Evolutionary conservation across 2,797 vertebrate species (phyloP), one percentile per base, ranked within the genome.

Genomic region (Acrossocheilus wenchowensis): DNA sequence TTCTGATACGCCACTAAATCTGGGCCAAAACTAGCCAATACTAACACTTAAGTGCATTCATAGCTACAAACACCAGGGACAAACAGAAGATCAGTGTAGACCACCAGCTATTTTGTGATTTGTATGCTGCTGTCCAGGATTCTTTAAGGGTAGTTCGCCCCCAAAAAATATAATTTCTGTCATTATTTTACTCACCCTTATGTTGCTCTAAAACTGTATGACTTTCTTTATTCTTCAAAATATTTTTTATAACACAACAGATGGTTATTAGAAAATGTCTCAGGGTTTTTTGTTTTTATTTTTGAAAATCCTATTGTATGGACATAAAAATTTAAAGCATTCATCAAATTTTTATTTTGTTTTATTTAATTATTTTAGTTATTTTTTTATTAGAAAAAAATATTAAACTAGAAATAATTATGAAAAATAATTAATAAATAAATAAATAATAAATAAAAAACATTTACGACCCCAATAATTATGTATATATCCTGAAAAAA

Each of bases 1-100:
- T 57, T 85, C n/a, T 30, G 50, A 72, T 64, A 81, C 2, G 57
- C 30, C 8, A n/a, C 30, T 45, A 39, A 84, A 84, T 77, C 36
- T 69, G 34, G 34, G 62, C 66, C 17, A 43, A 54, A 72, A 45
- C 15, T 7, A 26, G 4, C n/a, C 50, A 78, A 36, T 17, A 41
- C n/a, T 48, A 21, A 48, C 71, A 64, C 7, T 34, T 34, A 57
- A 43, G 39, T 10, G 69, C 36, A 77, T 54, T 77, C 15, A 75
- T 9, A 41, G 21, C 34, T 34, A 34, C 48, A 75, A 17, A 30
- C 26, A 34, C 26, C n/a, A 50, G 73, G 17, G 9, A 21, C 52
- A 52, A 34, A 75, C 26, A 75, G 30, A 75, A 75, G 19, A 12
- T n/a, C 19, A 78, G 39, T 78, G 11, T 14, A 57, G 21, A 14